Conservation (phyloP, 1,140 invertebrate genomes). For the Drosophila bocki region DNA sequence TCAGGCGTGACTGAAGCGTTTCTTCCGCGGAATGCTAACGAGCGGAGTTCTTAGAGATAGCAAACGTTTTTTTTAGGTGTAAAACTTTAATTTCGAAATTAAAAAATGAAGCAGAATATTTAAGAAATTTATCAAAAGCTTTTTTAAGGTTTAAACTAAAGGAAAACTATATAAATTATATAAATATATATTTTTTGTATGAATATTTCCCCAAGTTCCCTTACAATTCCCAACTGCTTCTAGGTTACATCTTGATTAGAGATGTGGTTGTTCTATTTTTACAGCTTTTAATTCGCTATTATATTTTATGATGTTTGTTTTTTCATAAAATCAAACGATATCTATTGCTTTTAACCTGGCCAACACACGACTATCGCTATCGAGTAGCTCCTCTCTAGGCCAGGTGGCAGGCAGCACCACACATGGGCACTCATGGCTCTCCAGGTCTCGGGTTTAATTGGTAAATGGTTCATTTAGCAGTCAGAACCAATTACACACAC, state of each 20-base stretch:
- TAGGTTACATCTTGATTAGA: too few species aligned
- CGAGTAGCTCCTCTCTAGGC: constrained; percentile 16
- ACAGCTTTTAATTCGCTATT: too few species aligned
- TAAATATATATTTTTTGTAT: too few species aligned
- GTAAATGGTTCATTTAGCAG: constrained; percentile 84
- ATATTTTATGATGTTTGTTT: too few species aligned
- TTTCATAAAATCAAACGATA: background rate
- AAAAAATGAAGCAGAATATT: background rate
- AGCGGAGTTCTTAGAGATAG: constrained; percentile 37
- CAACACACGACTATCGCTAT: background rate
- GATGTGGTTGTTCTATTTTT: too few species aligned
- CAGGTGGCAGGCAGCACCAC: constrained; percentile 17
- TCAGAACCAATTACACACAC: constrained; percentile 76
- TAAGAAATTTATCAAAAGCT: too few species aligned
- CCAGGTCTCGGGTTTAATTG: constrained; percentile 68
- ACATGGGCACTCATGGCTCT: constrained; percentile 20
- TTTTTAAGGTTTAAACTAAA: too few species aligned
- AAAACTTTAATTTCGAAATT: background rate
- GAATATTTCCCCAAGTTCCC: too few species aligned
- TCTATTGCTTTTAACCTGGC: background rate
- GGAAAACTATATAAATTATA: too few species aligned
- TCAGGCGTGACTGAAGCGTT: constrained; percentile 75
- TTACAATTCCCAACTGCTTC: too few species aligned
- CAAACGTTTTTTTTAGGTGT: background rate
- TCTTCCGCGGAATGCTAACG: constrained; percentile 65